phyloP scores from a whole-genome alignment of 1,140 invertebrate species.

The Zelostemma sp. region DNA sequence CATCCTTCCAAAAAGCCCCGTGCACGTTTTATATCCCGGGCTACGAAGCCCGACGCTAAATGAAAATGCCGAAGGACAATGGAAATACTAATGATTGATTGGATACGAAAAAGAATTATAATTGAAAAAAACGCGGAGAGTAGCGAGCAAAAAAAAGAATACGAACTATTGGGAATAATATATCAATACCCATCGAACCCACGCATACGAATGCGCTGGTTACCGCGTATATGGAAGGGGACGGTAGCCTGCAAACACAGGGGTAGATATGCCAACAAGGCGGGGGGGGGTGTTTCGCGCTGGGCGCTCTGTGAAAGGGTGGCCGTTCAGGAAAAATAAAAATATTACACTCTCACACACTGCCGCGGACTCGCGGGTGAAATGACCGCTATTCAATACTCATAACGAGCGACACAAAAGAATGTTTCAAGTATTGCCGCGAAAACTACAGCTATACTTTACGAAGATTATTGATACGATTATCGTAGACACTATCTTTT shows the following conservation, averaged over 20 bases:
- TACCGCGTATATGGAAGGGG: conserved; percentile 41
- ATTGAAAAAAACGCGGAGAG: conserved; percentile 70
- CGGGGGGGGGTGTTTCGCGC: conserved; percentile 43
- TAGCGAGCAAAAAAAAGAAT: conserved; percentile 53
- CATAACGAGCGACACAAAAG: conserved; percentile 63
- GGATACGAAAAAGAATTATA: conserved; percentile 73
- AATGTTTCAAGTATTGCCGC: conserved; percentile 59
- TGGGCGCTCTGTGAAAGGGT: conserved; percentile 33
- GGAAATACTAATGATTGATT: conserved; percentile 72
- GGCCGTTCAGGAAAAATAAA: conserved; percentile 63
- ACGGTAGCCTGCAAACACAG: conserved; percentile 41
- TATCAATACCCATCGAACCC: conserved; percentile 71
- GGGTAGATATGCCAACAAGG: conserved; percentile 47
- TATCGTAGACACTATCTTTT: conserved; percentile 10
- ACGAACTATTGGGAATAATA: conserved; percentile 71
- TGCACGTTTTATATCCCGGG: conserved; percentile 48
- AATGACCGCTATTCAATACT: conserved; percentile 65
- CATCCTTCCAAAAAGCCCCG: conserved; percentile 46
- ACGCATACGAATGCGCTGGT: conserved; percentile 68
- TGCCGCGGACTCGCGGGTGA: conserved; percentile 60
- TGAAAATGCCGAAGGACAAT: conserved; percentile 72
- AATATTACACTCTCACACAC: conserved; percentile 67
- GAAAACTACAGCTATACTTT: conserved; percentile 54
- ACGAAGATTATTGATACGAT: conserved; percentile 18
- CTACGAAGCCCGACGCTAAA: conserved; percentile 65